Evolutionary conservation across 2,888 invertebrate species (phyloP).

Genomic region (Lutraria lutraria): DNA sequence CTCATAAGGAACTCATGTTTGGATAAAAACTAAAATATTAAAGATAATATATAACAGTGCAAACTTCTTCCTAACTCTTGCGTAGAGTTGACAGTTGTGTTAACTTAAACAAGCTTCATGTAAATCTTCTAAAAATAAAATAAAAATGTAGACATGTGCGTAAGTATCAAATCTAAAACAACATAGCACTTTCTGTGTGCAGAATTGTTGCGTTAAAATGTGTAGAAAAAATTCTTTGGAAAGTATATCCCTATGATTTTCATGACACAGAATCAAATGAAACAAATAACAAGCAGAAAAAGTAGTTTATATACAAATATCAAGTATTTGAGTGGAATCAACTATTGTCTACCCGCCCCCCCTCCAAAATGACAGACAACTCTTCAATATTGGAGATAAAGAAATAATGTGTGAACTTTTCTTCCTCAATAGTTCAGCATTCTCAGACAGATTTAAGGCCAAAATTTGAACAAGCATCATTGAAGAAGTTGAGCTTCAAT

Average conservation of each 20-base stretch:
- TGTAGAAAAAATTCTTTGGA: constrained; percentile 6
- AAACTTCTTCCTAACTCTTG: neutral
- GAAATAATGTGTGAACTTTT: neutral
- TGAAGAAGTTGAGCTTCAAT: neutral
- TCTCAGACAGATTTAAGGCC: neutral
- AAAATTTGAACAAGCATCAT: neutral
- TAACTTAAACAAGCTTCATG: neutral
- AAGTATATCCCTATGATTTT: neutral
- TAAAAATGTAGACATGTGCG: neutral
- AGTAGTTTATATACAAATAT: constrained; percentile 17
- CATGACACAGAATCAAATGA: neutral
- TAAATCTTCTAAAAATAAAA: neutral
- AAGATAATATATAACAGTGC: neutral
- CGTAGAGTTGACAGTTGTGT: neutral
- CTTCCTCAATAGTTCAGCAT: neutral
- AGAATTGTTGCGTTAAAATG: neutral
- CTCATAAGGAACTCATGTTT: too few species aligned
- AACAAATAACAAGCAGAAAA: constrained; percentile 6
- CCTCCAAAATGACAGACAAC: neutral
- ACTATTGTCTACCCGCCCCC: neutral
- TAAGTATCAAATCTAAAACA: neutral
- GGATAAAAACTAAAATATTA: neutral
- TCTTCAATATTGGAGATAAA: neutral
- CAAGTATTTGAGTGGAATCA: neutral
- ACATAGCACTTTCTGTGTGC: constrained; percentile 13